Evolutionary conservation across 1,140 invertebrate genomes (phyloP).

Genomic region (Drosophila teissieri): DNA sequence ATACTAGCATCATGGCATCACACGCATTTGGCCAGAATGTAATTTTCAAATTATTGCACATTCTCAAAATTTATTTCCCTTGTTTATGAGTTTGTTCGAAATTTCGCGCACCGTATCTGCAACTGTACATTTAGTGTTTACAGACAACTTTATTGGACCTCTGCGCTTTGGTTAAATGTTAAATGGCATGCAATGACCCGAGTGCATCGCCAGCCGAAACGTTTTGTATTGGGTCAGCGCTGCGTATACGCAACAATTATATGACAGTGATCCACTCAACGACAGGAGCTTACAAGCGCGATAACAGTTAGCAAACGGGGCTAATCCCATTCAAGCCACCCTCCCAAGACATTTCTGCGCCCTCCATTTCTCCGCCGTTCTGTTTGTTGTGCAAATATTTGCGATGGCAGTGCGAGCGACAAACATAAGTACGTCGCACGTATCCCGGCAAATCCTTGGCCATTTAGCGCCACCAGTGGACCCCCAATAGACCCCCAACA

Average conservation of each 20-base stretch:
- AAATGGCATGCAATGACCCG: slow-evolving; percentile 37
- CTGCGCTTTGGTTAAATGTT: slow-evolving; percentile 20
- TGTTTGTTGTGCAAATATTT: slow-evolving; percentile 78
- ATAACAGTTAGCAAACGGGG: slow-evolving; percentile 78
- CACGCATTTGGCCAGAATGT: slow-evolving; percentile 19
- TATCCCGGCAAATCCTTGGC: slow-evolving; percentile 69
- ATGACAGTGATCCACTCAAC: slow-evolving; percentile 54
- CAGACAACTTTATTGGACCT: slow-evolving; percentile 10
- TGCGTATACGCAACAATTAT: slow-evolving; percentile 65
- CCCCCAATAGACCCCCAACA: slow-evolving; percentile 12
- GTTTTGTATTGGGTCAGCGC: slow-evolving; percentile 45
- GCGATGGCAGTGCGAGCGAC: slow-evolving; percentile 64
- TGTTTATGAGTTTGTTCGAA: slow-evolving; percentile 63
- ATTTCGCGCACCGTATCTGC: slow-evolving; percentile 42
- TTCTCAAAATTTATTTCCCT: slow-evolving; percentile 72
- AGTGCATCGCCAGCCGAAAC: slow-evolving; percentile 23
- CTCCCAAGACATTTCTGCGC: slow-evolving; percentile 12
- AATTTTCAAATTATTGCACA: slow-evolving; percentile 71
- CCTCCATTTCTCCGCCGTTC: background rate
- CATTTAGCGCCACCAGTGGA: slow-evolving; percentile 69
- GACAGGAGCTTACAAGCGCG: slow-evolving; percentile 76
- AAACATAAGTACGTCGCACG: slow-evolving; percentile 73
- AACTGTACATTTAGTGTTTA: slow-evolving; percentile 13
- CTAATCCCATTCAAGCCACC: slow-evolving; percentile 64
- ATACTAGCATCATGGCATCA: background rate